Percentiles rank a stretch among this genome's conserved stretches.
Conservation (phyloP, 2,888 invertebrate genomes). For the Onthophagus sagittarius region DNA sequence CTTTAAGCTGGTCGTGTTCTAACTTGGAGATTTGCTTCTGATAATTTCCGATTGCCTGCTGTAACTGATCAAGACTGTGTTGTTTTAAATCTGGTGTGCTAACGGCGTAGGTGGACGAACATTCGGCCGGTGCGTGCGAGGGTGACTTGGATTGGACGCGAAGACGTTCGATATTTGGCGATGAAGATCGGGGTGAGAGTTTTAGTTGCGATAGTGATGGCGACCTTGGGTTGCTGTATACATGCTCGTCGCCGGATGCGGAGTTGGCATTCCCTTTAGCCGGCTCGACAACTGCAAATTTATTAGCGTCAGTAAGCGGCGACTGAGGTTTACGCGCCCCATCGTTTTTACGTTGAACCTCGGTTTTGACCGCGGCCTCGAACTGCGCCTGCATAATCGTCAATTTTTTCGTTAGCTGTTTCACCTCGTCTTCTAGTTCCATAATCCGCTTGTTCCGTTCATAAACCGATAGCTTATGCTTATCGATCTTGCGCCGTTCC, state of each 20-base stretch:
- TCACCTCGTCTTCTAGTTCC: conserved; percentile 49
- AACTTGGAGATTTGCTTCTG: conserved; percentile 40
- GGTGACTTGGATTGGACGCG: conserved; percentile 11
- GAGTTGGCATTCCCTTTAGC: conserved; percentile 39
- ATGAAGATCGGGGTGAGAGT: conserved; percentile 13
- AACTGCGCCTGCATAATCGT: conserved; percentile 41
- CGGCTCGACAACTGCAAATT: conserved; percentile 45
- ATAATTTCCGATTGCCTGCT: conserved; percentile 30
- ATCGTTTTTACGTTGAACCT: conserved; percentile 17
- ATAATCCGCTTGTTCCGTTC: conserved; percentile 48
- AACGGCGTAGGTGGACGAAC: not conserved
- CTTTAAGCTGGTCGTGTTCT: conserved; percentile 46
- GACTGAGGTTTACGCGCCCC: conserved; percentile 27
- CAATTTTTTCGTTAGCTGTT: conserved; percentile 37
- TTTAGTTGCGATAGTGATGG: conserved; percentile 21
- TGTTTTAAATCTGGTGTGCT: conserved; percentile 8
- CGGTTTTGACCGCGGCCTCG: conserved; percentile 40
- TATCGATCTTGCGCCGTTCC: conserved; percentile 49
- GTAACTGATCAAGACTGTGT: conserved; percentile 19
- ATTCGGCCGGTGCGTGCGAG: conserved; percentile 7
- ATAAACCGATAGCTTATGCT: conserved; percentile 45
- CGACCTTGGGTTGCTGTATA: conserved; percentile 18
- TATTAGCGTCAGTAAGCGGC: conserved; percentile 41
- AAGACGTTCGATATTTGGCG: conserved; percentile 8
- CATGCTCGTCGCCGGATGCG: conserved; percentile 26